Conservation (phyloP, 2,797 vertebrate species). For the Typhlichthys subterraneus region DNA sequence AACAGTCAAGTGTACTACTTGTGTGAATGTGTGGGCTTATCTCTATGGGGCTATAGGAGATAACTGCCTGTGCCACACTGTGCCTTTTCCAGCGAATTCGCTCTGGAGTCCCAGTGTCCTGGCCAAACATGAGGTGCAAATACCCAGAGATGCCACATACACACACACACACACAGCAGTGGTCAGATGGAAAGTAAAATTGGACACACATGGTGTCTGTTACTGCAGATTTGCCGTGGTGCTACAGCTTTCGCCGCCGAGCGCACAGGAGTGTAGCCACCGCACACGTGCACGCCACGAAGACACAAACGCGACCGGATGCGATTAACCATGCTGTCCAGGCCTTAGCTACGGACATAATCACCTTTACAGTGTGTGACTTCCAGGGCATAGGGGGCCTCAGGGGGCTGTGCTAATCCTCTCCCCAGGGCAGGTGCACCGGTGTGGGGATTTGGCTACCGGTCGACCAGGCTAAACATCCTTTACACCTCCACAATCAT, state of each 20-base stretch:
- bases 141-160: neutral
- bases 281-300: slow-evolving; percentile 9
- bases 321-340: slow-evolving; percentile 31
- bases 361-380: slow-evolving; percentile 11
- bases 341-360: slow-evolving; percentile 22
- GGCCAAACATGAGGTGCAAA: neutral
- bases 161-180: neutral
- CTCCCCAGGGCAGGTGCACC: slow-evolving; percentile 19
- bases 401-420: slow-evolving; percentile 19
- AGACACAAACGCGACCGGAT: slow-evolving; percentile 9
- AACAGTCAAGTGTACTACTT: too few relatives aligned
- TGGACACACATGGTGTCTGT: slow-evolving; percentile 15
- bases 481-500: slow-evolving; percentile 14
- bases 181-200: slow-evolving; percentile 16
- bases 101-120: slow-evolving; percentile 1
- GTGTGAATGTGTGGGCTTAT: neutral
- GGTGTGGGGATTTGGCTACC: slow-evolving; percentile 17
- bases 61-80: slow-evolving; percentile 8
- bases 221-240: slow-evolving; percentile 22
- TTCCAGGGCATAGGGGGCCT: slow-evolving; percentile 4
- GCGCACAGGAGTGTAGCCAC: neutral
- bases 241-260: neutral
- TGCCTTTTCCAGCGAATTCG: slow-evolving; percentile 5
- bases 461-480: slow-evolving; percentile 4
- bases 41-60: neutral